Base-by-base conservation (phyloP, 2,888 invertebrate species). In the Cephus nigrinus region DNA sequence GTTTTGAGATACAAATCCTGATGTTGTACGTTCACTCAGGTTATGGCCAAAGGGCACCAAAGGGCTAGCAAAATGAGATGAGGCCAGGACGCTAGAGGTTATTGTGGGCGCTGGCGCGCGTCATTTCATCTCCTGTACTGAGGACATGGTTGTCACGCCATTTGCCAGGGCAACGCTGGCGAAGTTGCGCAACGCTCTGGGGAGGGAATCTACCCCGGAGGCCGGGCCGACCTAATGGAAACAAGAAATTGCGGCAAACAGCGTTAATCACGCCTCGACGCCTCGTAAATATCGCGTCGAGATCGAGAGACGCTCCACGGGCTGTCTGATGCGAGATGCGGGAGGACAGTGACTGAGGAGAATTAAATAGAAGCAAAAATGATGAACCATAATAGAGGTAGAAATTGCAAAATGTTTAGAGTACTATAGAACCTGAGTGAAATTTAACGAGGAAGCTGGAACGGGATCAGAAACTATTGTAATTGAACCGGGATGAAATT, bases 161-260 rank as follows among this genome's bases (percentile, higher is more conserved):
- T 89, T 89, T 87, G 85, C 86, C 85, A 82, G 78, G 80, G 78
- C 80, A 79, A 30, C 68, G 76, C 36, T 81, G 79, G 78, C 81
- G 76, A 86, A 85, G 86, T 86, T 85, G 83, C 82, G 81, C 83
- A 84, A 86, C 79, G 81, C 81, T 78, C 81, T 31, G 83, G 84
- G 87, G 86, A 83, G 84, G 84, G 87, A 87, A 88, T 90, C 86
- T 87, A 88, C 87, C 90, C 91, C 87, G 87, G 88, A 88, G 90
- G 90, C 89, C 88, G 12, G 88, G 88, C 89, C 89, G 88, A 89
- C 90, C 88, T 91, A 91, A 91, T 91, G 91, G 91, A 91, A 91
- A 91, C 91, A 91, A 91, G 91, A 91, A 91, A 91, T 91, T 91
- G 91, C 90, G 86, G 87, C 89, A 91, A 91, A 91, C 90, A 89